Conservation (phyloP, 2,797 vertebrate species). For the Peromyscus attwateri region DNA sequence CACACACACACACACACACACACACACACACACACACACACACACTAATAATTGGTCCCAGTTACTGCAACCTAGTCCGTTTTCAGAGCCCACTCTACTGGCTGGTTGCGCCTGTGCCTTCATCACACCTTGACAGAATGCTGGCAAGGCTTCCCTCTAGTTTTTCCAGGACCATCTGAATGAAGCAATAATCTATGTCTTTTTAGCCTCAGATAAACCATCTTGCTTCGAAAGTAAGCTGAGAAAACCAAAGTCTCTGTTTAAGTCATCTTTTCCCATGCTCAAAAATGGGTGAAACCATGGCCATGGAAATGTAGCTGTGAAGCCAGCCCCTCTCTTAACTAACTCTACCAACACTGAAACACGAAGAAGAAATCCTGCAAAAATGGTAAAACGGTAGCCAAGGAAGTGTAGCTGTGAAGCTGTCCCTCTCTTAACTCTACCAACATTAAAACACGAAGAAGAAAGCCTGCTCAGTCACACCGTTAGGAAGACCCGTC, state of each 20-base stretch:
- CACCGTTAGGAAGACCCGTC: background rate
- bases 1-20: background rate
- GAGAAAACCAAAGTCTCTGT: background rate
- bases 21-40: background rate
- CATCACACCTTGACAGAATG: background rate
- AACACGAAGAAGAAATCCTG: background rate
- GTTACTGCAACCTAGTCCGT: background rate
- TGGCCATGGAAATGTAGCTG: background rate
- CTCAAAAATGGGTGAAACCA: background rate
- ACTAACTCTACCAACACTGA: background rate
- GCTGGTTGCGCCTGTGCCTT: background rate
- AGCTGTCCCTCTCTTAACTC: background rate
- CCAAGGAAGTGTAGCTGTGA: too few species aligned
- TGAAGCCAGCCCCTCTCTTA: background rate
- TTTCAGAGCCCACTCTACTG: background rate
- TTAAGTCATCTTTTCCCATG: background rate
- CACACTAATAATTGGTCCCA: background rate
- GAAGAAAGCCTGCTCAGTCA: background rate
- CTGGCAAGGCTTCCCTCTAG: background rate
- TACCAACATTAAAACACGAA: background rate
- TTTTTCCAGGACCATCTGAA: conserved; percentile 37
- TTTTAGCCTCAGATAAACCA: background rate
- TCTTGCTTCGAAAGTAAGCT: conserved; percentile 30
- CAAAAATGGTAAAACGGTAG: background rate
- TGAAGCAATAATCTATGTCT: background rate